phyloP scores from a whole-genome alignment of 2,797 vertebrate species.

The Zalophus californianus region DNA sequence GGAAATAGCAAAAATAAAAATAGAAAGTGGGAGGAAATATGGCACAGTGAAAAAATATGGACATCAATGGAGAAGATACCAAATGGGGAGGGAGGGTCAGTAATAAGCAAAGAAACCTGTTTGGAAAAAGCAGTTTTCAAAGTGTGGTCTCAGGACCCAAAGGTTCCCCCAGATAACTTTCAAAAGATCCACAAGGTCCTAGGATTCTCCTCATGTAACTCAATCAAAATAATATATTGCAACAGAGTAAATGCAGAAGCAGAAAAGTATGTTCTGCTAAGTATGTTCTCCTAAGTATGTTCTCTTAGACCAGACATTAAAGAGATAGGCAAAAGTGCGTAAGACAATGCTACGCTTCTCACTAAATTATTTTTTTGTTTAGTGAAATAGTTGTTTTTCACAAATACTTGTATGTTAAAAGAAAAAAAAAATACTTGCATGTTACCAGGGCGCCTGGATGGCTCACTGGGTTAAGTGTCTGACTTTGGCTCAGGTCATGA shows the following conservation, averaged over 20 bases:
- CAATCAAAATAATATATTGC: neutral
- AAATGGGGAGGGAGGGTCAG: neutral
- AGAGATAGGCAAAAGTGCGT: neutral
- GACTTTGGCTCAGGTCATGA: neutral
- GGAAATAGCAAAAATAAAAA: conserved; percentile 8
- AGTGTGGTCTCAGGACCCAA: neutral
- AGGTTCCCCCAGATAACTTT: neutral
- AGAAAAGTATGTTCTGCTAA: too few relatives aligned
- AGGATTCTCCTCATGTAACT: neutral
- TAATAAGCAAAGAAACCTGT: neutral
- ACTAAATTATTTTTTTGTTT: neutral
- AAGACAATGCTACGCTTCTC: neutral
- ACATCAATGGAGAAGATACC: neutral
- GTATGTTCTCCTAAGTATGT: neutral
- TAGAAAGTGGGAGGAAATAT: neutral
- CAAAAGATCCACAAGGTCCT: neutral
- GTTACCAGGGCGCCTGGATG: neutral
- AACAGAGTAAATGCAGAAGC: neutral
- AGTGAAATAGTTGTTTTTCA: neutral
- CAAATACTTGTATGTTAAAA: neutral
- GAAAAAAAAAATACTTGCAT: neutral
- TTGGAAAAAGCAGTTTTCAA: neutral
- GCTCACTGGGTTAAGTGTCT: neutral
- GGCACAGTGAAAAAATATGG: neutral
- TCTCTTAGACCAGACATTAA: neutral